phyloP scores from a whole-genome alignment of 1,140 invertebrate genomes.

The Yoshiicerus persimilis region DNA sequence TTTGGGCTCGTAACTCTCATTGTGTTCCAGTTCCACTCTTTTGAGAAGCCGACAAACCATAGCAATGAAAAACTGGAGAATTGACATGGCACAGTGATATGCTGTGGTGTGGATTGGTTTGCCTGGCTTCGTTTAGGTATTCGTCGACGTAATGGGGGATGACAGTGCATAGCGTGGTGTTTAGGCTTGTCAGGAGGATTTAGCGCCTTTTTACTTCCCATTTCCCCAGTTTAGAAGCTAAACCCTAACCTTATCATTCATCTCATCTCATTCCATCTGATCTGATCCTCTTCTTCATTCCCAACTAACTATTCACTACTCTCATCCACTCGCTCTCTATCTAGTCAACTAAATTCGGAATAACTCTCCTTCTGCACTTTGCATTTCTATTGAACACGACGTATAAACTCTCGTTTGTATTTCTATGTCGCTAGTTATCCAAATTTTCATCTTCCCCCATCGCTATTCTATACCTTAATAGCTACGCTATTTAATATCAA shows the following conservation, averaged over 20 bases:
- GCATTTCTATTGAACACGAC: too few species aligned
- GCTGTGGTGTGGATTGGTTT: neutral
- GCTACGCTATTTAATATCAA: neutral
- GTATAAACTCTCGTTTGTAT: too few species aligned
- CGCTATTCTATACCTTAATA: neutral
- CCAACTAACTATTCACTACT: neutral
- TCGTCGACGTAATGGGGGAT: neutral
- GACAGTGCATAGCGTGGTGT: neutral
- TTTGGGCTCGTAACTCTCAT: slow-evolving; percentile 12
- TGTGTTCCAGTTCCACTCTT: slow-evolving; percentile 33
- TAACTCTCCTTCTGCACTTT: neutral
- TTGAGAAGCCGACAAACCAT: slow-evolving; percentile 39
- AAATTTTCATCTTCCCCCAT: neutral
- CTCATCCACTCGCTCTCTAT: neutral
- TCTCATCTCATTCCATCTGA: neutral
- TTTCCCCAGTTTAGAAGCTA: slow-evolving; percentile 27
- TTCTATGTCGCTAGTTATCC: neutral
- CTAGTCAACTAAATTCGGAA: neutral
- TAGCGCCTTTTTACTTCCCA: slow-evolving; percentile 37
- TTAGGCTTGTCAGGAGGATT: slow-evolving; percentile 34
- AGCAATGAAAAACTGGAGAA: neutral
- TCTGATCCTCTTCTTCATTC: neutral
- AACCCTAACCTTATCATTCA: slow-evolving; percentile 25
- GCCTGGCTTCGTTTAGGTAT: neutral
- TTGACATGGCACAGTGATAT: neutral